phyloP scores from a whole-genome alignment of 2,113 vertebrate genomes.

The Zeus faber region DNA sequence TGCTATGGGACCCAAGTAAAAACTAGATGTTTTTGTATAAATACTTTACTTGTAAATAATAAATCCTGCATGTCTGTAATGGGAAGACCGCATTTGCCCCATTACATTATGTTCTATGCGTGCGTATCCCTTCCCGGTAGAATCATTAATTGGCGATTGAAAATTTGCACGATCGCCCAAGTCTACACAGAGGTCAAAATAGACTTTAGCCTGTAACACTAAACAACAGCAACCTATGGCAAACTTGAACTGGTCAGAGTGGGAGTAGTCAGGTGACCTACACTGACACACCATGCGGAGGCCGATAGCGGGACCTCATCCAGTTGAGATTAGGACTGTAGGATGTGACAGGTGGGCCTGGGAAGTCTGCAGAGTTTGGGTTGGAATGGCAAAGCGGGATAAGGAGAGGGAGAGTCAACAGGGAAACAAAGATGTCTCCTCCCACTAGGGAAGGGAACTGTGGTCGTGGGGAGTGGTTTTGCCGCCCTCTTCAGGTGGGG shows the following conservation, averaged over 20 bases:
- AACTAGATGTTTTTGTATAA: too few species aligned
- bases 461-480: conserved; percentile 2
- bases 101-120: too few species aligned
- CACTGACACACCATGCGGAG: not conserved
- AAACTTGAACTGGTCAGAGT: not conserved
- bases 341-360: conserved; percentile 37
- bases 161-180: not conserved
- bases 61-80: too few species aligned
- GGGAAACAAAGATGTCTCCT: not conserved
- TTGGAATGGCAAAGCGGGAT: conserved; percentile 40
- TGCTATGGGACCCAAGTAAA: too few species aligned
- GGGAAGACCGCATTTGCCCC: too few species aligned
- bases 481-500: not conserved
- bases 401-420: conserved; percentile 25
- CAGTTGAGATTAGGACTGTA: conserved; percentile 33
- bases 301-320: conserved; percentile 11
- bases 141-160: too few species aligned
- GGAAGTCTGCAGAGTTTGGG: conserved; percentile 20
- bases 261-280: conserved; percentile 10
- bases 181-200: not conserved
- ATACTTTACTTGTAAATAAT: too few species aligned
- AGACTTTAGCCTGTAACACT: not conserved
- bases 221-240: not conserved
- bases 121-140: too few species aligned
- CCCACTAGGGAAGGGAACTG: not conserved